phyloP scores from a whole-genome alignment of 2,113 vertebrate species.

The Pogona vitticeps region DNA sequence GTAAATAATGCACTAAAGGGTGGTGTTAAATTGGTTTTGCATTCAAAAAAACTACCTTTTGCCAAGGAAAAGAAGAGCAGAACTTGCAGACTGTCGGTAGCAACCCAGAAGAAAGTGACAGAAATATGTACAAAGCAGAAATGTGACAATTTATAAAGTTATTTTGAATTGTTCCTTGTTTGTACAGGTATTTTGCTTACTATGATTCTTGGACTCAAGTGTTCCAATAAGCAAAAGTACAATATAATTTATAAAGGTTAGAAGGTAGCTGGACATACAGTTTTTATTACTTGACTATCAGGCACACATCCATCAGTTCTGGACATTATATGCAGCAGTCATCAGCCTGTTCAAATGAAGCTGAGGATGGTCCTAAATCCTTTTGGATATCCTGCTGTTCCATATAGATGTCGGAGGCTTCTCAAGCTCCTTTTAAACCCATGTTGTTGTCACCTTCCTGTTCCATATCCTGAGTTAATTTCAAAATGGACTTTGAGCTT shows the following conservation, averaged over 20 bases:
- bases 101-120: conserved; percentile 15
- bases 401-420: neutral
- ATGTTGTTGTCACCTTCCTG: neutral
- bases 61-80: conserved; percentile 32
- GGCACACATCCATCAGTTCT: neutral
- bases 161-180: conserved; percentile 69
- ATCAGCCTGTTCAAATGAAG: neutral
- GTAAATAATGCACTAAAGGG: conserved; percentile 68
- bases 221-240: neutral
- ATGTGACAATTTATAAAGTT: conserved; percentile 77
- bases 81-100: conserved; percentile 42
- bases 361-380: neutral
- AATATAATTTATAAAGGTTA: neutral
- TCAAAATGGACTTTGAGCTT: no score
- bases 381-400: neutral
- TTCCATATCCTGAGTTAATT: no score
- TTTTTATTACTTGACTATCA: neutral
- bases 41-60: conserved; percentile 56
- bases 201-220: rapidly evolving
- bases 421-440: neutral
- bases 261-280: neutral
- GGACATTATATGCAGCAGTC: neutral
- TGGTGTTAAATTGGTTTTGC: conserved; percentile 43
- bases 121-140: conserved; percentile 71
- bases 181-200: neutral